phyloP scores from a whole-genome alignment of 2,113 vertebrate genomes.

The Mesoclemmys tuberculata region DNA sequence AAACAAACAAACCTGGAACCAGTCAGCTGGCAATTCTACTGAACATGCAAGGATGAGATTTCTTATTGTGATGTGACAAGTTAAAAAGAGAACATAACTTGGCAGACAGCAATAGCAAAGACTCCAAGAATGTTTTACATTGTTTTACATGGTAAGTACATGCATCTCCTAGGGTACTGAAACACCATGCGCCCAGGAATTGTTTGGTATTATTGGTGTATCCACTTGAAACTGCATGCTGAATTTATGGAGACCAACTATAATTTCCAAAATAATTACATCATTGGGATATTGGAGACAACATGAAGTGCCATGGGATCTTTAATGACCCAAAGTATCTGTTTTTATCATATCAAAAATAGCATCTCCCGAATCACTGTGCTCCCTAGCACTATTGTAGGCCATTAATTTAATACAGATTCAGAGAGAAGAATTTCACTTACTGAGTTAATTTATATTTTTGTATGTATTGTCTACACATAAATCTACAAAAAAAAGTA shows the following conservation, averaged over 20 bases:
- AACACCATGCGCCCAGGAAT: slow-evolving; percentile 25
- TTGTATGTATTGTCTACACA: background rate
- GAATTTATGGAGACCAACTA: background rate
- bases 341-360: background rate
- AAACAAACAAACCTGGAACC: background rate
- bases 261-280: background rate
- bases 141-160: background rate
- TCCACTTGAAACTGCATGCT: slow-evolving; percentile 1
- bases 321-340: background rate
- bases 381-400: slow-evolving; percentile 15
- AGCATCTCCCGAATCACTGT: background rate
- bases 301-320: background rate
- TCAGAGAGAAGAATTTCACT: background rate
- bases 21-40: background rate
- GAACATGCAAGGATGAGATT: background rate
- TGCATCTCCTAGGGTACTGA: background rate
- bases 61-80: slow-evolving; percentile 17
- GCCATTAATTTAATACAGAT: slow-evolving; percentile 45
- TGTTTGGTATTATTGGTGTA: slow-evolving; percentile 15
- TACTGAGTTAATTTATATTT: background rate
- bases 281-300: background rate
- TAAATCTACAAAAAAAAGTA: background rate
- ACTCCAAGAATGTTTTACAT: background rate
- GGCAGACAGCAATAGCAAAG: slow-evolving; percentile 19
- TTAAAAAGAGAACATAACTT: slow-evolving; percentile 4